Evolutionary conservation across 2,797 vertebrate genomes (phyloP).

Genomic region (Champsocephalus esox): DNA sequence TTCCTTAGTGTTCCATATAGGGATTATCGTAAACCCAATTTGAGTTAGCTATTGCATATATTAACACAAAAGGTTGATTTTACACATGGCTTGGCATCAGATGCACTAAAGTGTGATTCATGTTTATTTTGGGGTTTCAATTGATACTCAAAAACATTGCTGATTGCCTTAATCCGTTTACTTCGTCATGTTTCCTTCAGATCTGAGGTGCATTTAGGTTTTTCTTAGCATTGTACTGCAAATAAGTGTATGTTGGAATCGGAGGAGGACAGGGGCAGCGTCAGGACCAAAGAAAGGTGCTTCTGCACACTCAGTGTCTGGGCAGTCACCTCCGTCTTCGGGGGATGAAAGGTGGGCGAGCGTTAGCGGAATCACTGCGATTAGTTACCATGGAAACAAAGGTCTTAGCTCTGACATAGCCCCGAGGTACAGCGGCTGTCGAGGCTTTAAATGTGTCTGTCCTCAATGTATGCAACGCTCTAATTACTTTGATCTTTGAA

Average conservation of each 20-base stretch:
- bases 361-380: conserved; percentile 38
- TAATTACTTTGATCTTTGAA: neutral
- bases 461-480: neutral
- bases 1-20: neutral
- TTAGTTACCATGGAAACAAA: conserved; percentile 62
- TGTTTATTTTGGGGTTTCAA: neutral
- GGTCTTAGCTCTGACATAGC: conserved; percentile 25
- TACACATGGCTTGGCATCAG: neutral
- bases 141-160: neutral
- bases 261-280: neutral
- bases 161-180: neutral
- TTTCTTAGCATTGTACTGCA: too few species aligned
- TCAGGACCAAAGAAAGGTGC: neutral
- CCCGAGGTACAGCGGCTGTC: conserved; percentile 14
- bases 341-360: conserved; percentile 28
- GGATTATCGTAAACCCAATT: neutral
- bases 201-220: neutral
- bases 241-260: neutral
- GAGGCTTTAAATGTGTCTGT: neutral
- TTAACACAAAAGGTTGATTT: neutral
- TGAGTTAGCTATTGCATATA: neutral
- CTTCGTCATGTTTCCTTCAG: neutral
- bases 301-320: neutral
- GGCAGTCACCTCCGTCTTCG: conserved; percentile 19
- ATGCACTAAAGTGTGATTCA: neutral